Conservation (phyloP, 2,797 vertebrate genomes). For the Pteronotus mesoamericanus region DNA sequence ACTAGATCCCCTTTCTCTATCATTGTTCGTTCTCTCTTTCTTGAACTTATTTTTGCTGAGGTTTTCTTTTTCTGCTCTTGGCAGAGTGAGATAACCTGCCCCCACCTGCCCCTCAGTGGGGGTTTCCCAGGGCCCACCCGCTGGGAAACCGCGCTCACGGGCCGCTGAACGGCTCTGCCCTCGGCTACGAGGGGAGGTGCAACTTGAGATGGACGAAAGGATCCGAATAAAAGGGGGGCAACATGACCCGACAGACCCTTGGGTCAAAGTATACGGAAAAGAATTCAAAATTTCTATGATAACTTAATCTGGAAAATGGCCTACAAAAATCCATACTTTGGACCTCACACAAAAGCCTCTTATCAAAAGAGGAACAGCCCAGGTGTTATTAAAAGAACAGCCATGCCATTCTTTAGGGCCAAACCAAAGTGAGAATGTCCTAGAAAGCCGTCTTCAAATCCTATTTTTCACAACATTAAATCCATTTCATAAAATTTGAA, state of each 20-base stretch:
- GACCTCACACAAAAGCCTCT: neutral
- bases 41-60: conserved; percentile 59
- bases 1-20: conserved; percentile 19
- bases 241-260: neutral
- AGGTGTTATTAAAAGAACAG: neutral
- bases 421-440: neutral
- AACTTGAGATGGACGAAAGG: neutral
- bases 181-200: neutral
- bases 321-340: neutral
- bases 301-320: conserved; percentile 23
- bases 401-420: neutral
- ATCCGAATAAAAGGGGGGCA: conserved; percentile 16
- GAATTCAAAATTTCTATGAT: neutral
- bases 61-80: conserved; percentile 47
- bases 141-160: conserved; percentile 57
- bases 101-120: conserved; percentile 60
- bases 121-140: conserved; percentile 70
- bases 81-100: conserved; percentile 51
- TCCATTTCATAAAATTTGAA: conserved; percentile 33
- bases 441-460: conserved; percentile 41
- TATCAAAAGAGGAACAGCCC: neutral
- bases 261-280: neutral
- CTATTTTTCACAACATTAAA: conserved; percentile 53
- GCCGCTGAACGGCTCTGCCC: too few relatives aligned
- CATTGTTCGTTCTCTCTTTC: conserved; percentile 37